Percentiles rank a stretch among this genome's conserved stretches.
phyloP scores from a whole-genome alignment of 2,113 vertebrate genomes.

The Diphyllodes magnificus region DNA sequence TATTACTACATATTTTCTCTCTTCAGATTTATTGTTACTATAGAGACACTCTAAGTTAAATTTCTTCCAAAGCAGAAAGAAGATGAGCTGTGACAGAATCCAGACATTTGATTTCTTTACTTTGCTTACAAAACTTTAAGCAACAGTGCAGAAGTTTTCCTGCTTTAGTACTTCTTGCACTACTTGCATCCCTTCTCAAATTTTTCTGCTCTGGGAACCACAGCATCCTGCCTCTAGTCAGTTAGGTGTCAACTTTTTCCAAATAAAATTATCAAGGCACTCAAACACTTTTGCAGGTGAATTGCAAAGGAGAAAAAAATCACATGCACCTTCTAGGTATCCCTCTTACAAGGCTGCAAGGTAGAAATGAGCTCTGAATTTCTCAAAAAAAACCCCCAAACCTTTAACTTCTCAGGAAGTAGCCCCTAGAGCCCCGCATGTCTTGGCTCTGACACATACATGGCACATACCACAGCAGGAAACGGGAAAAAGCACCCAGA shows the following conservation, averaged over 20 bases:
- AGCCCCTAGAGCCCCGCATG: accelerated
- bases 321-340: background rate
- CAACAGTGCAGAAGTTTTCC: background rate
- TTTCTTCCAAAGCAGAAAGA: background rate
- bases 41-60: background rate
- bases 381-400: background rate
- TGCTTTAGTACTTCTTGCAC: background rate
- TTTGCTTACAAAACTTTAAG: background rate
- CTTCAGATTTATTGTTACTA: background rate
- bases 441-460: background rate
- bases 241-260: background rate
- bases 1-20: background rate
- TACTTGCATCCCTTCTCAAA: background rate
- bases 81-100: background rate
- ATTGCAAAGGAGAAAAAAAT: background rate
- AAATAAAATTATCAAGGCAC: background rate
- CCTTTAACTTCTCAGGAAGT: background rate
- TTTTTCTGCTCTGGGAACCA: background rate
- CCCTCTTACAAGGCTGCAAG: background rate
- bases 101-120: background rate
- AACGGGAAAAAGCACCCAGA: background rate
- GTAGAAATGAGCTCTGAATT: background rate
- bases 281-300: background rate
- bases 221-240: background rate
- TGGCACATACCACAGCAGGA: background rate